Base-by-base conservation (phyloP, 2,113 vertebrate species). In the Ictalurus furcatus region DNA sequence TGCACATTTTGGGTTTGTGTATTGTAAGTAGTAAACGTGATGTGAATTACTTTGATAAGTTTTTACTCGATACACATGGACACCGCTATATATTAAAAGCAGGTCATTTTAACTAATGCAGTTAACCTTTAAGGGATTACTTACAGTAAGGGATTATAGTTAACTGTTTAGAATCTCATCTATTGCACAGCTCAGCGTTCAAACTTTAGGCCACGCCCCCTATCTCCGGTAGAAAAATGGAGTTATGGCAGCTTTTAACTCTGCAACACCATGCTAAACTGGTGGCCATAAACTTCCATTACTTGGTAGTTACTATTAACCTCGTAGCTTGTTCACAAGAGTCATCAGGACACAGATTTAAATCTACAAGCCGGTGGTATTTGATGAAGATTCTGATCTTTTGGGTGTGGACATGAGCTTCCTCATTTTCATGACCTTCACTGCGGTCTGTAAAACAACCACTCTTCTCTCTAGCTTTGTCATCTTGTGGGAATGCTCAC, bases 361-460 rank as follows among this genome's bases (percentile, higher is more conserved):
- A 34, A 84, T 84, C 58, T 48, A 48, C 44, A 84, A 4, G 13
- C 59, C 44, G 14, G 81, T 23, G 76, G 76, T 16, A 12, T 34
- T 37, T 37, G 34, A 63, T 30, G 82, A 87, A 21, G 85, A 30
- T 74, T 48, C 69, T 52, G 48, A 73, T 13, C 25, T 34, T 71
- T 48, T 63, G 19, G 34, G 28, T 81, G 71, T 37, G 34, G 82
- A 80, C 17, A 21, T 21, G 16, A 11, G 21, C 67, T 54, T 65
- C 9, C 19, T 89, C 69, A 69, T 78, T 61, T 81, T 91, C 86
- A 86, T 34, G 11, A 84, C 86, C 73, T 65, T 89, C 40, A 89
- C 48, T 5, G 90, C 88, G n/a, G 76, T 87, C 85, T 89, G 76
- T 58, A 91, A 78, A 86, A 90, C 74, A 13, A 90, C 69, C 23